Percentiles rank a stretch among this genome's conserved stretches.
phyloP scores from a whole-genome alignment of 35 echinoderm and acorn worm species.

The Acanthaster planci region DNA sequence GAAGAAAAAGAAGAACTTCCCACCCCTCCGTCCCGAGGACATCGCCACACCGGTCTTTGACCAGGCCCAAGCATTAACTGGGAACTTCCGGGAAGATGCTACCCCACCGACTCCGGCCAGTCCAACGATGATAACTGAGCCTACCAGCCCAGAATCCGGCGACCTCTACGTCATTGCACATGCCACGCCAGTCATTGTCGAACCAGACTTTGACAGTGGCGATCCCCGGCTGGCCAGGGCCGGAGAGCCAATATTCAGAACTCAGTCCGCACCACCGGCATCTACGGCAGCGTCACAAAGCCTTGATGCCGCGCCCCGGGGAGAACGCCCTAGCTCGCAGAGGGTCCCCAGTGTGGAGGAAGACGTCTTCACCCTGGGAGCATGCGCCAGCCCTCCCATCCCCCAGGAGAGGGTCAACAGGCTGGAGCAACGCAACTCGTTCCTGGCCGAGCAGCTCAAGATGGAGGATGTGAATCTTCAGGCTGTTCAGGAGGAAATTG shows the following conservation, averaged over 20 bases:
- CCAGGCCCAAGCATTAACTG: background rate
- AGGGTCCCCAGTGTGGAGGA: background rate
- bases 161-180: constrained; percentile 29
- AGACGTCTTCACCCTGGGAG: background rate
- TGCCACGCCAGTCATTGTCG: constrained; percentile 62
- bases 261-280: background rate
- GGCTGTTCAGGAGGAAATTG: constrained; percentile 63
- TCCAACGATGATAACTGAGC: background rate
- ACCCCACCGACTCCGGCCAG: background rate
- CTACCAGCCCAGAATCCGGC: background rate
- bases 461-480: constrained; percentile 83
- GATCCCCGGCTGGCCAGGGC: background rate
- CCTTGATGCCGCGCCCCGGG: constrained; percentile 55
- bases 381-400: background rate
- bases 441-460: constrained; percentile 83
- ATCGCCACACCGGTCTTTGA: background rate
- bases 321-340: constrained; percentile 38
- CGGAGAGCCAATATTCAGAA: constrained; percentile 6
- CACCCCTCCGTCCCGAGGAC: background rate
- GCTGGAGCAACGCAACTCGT: constrained; percentile 72
- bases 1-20: constrained; percentile 26
- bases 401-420: constrained; percentile 18
- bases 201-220: constrained; percentile 34
- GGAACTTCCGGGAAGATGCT: background rate
- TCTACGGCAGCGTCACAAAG: background rate